phyloP scores from a whole-genome alignment of 2,113 vertebrate genomes.

The Podocnemis expansa region DNA sequence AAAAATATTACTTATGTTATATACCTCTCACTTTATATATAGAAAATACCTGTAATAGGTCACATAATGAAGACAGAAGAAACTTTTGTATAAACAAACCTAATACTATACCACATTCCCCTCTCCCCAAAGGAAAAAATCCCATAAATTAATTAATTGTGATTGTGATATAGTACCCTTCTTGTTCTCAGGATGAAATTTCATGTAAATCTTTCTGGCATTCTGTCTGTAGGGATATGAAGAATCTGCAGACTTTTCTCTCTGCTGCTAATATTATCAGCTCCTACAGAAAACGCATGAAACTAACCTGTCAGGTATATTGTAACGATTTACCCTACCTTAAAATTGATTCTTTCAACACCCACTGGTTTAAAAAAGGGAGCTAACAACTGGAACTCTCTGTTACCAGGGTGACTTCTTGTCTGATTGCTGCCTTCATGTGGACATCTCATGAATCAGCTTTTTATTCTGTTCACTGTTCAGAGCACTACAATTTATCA shows the following conservation, averaged over 20 bases:
- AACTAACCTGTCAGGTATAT: not conserved
- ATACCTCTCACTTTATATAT: not conserved
- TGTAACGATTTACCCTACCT: not conserved
- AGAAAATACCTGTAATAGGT: not conserved
- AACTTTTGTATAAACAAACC: not conserved
- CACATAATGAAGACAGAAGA: not conserved
- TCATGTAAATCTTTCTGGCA: not conserved
- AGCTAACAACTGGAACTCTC: not conserved
- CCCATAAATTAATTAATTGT: not conserved
- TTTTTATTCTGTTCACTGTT: not conserved
- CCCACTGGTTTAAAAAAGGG: not conserved
- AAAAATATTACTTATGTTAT: not conserved
- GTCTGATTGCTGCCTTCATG: not conserved
- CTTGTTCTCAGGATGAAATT: not conserved
- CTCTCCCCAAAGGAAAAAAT: rapidly evolving
- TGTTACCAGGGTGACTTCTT: not conserved
- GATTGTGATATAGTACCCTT: not conserved
- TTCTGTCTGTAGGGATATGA: rapidly evolving
- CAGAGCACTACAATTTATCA: not conserved
- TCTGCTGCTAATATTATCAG: not conserved
- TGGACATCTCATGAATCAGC: not conserved
- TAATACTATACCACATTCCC: not conserved
- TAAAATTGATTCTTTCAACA: not conserved
- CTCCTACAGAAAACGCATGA: not conserved
- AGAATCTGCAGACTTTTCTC: not conserved